Evolutionary conservation across 2,113 vertebrate species (phyloP).

Genomic region (Nycticorax nycticorax): DNA sequence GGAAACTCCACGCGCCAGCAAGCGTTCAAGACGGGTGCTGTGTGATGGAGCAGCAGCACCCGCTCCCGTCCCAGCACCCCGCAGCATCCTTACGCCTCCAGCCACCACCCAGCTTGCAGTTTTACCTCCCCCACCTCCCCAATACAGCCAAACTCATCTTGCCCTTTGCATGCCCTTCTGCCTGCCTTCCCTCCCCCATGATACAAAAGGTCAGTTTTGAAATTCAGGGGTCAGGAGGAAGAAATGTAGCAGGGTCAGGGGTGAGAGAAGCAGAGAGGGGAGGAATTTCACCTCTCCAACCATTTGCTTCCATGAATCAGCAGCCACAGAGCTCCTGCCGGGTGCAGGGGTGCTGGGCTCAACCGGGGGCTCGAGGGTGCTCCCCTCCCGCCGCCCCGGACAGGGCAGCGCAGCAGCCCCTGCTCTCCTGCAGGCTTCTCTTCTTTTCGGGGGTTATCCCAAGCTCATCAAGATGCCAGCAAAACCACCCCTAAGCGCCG

Average conservation of each 20-base stretch:
- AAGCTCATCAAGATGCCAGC: not conserved
- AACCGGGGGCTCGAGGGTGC: rapidly evolving
- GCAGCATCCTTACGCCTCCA: not conserved
- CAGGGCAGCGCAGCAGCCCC: not conserved
- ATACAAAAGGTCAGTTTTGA: constrained; percentile 45
- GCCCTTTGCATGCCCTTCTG: not conserved
- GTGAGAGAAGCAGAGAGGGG: constrained; percentile 10
- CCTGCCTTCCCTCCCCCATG: not conserved
- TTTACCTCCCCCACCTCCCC: not conserved
- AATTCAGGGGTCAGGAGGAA: constrained; percentile 61
- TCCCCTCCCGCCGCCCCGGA: not conserved
- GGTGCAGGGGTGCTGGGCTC: not conserved
- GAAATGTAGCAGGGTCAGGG: constrained; percentile 60
- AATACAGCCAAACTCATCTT: not conserved
- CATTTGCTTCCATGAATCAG: not conserved
- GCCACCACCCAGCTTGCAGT: not conserved
- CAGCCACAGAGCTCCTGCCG: not conserved
- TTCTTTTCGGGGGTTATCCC: not conserved
- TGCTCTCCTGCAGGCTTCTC: not conserved
- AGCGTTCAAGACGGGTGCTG: rapidly evolving
- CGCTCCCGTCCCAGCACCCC: not conserved
- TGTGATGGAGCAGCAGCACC: not conserved
- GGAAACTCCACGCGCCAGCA: rapidly evolving
- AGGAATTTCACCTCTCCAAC: constrained; percentile 30
- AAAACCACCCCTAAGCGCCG: not conserved